These are phyloP conservation scores for Helicorthomorpha holstii DNA, from an alignment of 1,140 invertebrate species.

Conservation along the genomic window DNA sequence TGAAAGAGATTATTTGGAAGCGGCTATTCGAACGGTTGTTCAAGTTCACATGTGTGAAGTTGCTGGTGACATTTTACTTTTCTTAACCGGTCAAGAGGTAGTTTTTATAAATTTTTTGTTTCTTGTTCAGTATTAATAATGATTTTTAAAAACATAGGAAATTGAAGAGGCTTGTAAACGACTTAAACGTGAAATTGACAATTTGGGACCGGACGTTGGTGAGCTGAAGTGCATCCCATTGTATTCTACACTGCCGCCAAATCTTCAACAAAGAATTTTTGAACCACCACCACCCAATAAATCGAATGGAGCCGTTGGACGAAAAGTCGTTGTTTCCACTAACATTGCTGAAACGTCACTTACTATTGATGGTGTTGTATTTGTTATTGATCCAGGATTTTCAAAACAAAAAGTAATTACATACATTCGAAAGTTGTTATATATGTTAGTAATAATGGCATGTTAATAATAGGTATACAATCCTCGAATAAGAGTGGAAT, in stretches of 20 bases:
- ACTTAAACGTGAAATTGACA: slow-evolving; percentile 92
- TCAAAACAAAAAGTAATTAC: slow-evolving; percentile 94
- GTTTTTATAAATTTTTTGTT: slow-evolving; percentile 1
- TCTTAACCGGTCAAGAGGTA: slow-evolving; percentile 78
- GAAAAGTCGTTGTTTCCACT: slow-evolving; percentile 92
- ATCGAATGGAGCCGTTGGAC: slow-evolving; percentile 81
- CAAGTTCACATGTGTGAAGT: slow-evolving; percentile 98
- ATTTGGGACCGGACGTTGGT: slow-evolving; percentile 87
- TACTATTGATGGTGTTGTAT: slow-evolving; percentile 99
- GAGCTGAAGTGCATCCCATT: slow-evolving; percentile 96
- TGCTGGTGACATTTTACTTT: slow-evolving; percentile 82
- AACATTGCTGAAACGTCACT: slow-evolving; percentile 99
- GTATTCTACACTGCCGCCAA: slow-evolving; percentile 95
- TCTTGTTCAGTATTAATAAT: neutral
- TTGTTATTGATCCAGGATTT: slow-evolving; percentile 99
- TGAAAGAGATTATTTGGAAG: slow-evolving; percentile 94
- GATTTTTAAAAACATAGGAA: slow-evolving; percentile 41
- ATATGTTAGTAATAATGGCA: too few species aligned
- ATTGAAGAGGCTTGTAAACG: slow-evolving; percentile 99
- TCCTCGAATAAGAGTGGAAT: slow-evolving; percentile 92
- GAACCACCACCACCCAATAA: slow-evolving; percentile 85
- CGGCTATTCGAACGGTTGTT: slow-evolving; percentile 93
- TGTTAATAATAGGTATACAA: slow-evolving; percentile 63
- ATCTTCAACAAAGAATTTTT: slow-evolving; percentile 94
- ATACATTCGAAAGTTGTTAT: too few species aligned